Base-by-base conservation (phyloP, 1,140 invertebrate species). In the Bombus affinis region DNA sequence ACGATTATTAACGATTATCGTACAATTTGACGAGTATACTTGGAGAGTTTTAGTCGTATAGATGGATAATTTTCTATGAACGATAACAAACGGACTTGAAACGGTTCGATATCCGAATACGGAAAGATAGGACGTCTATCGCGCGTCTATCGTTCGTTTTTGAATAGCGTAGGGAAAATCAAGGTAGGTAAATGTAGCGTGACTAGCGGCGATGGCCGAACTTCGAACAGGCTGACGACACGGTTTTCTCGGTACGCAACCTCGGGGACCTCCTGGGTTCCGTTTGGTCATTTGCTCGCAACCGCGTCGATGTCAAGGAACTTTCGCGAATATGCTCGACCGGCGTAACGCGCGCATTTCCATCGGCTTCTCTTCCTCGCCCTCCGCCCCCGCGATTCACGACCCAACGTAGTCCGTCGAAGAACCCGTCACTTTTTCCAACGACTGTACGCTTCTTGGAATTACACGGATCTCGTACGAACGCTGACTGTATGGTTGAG, bases 361-460 rank as follows among this genome's bases (percentile, higher is more conserved):
- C 89, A 90, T 86, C 85, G 88, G 84, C 75, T 44, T 62, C 73
- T n/a, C 66, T 73, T 28, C 79, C 42, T 85, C 79, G 74, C 77
- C 83, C 72, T 53, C 72, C 78, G 76, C 70, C 84, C 88, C 81
- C 89, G 68, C 85, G 12, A 71, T n/a, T 57, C 44, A 18, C 42
- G 68, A 3, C n/a, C 12, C 66, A 39, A 32, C 47, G 15, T 0
- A 44, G 37, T 59, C 59, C 35, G 66, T 70, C 84, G 66, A 53
- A 4, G 77, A 77, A 80, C 81, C 85, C 89, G 89, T 90, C 91
- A 93, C 92, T 94, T 94, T 93, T 94, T 89, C 83, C 88, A 47
- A 89, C 86, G 94, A 94, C 93, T 95, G 94, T 94, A 95, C 94
- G 83, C 87, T 94, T 95, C 94, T 94, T 74, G 92, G 94, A 95